Conservation (phyloP, 2,113 vertebrate genomes). For the Thalassarche chlororhynchos region DNA sequence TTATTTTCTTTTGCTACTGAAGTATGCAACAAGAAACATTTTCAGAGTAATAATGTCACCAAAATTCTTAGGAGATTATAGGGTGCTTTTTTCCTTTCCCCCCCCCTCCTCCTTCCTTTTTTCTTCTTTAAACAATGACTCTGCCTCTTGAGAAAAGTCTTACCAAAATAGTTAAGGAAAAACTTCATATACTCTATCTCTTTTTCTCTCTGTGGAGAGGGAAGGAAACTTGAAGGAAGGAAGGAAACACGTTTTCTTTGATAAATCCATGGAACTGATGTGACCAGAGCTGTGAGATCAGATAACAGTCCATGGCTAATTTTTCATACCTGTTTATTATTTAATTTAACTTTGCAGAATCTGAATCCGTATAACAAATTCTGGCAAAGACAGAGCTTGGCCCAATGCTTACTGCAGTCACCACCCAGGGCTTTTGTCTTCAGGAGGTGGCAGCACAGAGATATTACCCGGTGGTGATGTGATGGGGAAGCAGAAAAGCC, state of each 20-base stretch:
- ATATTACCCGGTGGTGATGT: no score
- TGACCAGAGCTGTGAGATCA: background rate
- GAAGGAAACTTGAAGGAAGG: background rate
- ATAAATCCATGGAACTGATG: background rate
- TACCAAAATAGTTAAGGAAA: background rate
- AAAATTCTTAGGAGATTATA: background rate
- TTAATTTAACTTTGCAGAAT: background rate
- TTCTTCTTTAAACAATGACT: background rate
- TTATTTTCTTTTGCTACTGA: background rate
- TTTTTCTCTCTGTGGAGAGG: background rate
- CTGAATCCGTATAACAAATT: background rate
- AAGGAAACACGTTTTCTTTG: background rate
- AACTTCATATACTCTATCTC: background rate
- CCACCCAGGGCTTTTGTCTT: background rate
- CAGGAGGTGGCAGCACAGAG: fast-evolving
- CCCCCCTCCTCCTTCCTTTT: background rate
- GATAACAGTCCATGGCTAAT: background rate
- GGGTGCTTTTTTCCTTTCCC: background rate
- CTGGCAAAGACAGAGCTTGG: background rate
- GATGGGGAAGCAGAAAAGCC: background rate
- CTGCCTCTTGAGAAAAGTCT: background rate
- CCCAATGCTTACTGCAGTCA: background rate
- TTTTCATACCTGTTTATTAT: background rate
- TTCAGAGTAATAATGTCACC: background rate
- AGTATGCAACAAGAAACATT: background rate